phyloP scores from a whole-genome alignment of 2,113 vertebrate genomes.

The Loxodonta africana region DNA sequence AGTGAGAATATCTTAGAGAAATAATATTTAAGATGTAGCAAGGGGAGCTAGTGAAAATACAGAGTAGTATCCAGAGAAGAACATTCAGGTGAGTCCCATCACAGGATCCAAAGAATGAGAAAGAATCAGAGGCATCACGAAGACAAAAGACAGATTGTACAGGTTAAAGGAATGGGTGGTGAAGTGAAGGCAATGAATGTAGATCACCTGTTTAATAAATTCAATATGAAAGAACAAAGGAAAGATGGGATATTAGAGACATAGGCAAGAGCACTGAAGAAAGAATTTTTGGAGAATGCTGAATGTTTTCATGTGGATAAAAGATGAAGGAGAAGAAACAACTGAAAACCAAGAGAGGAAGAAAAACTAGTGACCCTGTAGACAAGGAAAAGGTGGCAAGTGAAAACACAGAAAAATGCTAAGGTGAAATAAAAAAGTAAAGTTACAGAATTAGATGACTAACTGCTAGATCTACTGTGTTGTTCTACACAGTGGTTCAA shows the following conservation, averaged over 20 bases:
- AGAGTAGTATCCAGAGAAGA: neutral
- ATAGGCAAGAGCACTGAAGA: neutral
- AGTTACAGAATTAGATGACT: neutral
- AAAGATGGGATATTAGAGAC: neutral
- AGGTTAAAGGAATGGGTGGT: neutral
- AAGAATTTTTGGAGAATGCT: too few species aligned
- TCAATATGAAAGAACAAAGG: neutral
- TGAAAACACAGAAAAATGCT: neutral
- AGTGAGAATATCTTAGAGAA: neutral
- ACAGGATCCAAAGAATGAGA: neutral
- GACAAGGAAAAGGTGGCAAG: neutral
- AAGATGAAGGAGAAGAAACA: neutral
- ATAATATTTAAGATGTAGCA: neutral
- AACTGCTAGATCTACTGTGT: neutral
- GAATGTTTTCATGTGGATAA: neutral
- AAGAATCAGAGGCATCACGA: neutral
- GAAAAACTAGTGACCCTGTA: neutral
- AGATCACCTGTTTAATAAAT: neutral
- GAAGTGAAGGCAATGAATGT: neutral
- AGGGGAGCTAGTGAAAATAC: neutral
- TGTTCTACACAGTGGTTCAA: neutral
- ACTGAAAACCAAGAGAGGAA: neutral
- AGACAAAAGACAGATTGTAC: neutral
- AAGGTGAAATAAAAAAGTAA: neutral
- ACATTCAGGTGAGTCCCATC: neutral